Base-by-base conservation (phyloP, 2,113 vertebrate species). In the Sinosuthora webbiana region DNA sequence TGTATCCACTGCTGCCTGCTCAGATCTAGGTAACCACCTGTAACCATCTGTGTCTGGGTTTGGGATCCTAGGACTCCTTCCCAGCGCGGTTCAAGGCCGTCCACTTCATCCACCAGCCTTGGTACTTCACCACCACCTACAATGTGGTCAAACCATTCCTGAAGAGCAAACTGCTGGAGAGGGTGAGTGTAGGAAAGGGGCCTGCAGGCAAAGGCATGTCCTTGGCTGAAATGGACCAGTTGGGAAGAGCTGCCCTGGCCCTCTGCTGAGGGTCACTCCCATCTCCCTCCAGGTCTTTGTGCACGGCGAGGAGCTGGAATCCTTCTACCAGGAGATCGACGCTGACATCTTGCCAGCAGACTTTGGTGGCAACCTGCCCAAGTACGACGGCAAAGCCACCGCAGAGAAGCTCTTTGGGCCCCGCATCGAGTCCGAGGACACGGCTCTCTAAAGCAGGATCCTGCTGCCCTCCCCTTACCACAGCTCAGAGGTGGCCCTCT, bases 121-220 rank as follows among this genome's bases (percentile, higher is more conserved):
- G 99, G 99, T 99, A 99, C 95, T 99, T 99, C 98, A 99, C 99
- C 92, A 99, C 99, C 8, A 99, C 99, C 42, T 99, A 99, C 97
- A 99, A 99, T 0, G 98, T 99, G 93, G 99, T 99, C 89, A 99
- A 99, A 95, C 99, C 99, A 0, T 99, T 99, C 97, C 97, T 99
- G 98, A 99, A 99, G 97, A 99, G 98, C 98, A 99, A 99, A 93
- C 97, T 99, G 56, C 98, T 99, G 88, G 98, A 99, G 94, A 98
- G 99, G 98, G 99, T 99, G 97, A 97, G 98, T 95, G 18, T 2
- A 20, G 68, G 20, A 76, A 33, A 70, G 78, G 47, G 24, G 17
- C 20, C 25, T 0, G 4, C 68, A 47, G 25, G 19, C 24, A 57
- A n/a, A 68, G 30, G 60, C 17, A 16, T 0, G 0, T 28, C 30